Evolutionary conservation across 2,113 vertebrate species (phyloP).

Genomic region (Callionymus lyra): DNA sequence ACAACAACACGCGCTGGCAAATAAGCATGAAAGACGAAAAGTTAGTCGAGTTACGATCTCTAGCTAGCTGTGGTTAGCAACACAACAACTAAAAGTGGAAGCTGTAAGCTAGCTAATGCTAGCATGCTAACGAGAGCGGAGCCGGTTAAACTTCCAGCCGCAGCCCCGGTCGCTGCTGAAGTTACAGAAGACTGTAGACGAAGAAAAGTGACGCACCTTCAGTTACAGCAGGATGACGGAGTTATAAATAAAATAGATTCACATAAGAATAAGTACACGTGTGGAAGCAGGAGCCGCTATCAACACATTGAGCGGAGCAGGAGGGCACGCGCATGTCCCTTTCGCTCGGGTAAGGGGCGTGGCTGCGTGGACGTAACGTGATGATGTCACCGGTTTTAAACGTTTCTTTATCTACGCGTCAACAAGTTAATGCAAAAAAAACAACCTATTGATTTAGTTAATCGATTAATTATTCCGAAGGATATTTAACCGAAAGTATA

Average conservation of each 20-base stretch:
- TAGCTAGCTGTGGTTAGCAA: constrained; percentile 53
- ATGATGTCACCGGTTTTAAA: too few species aligned
- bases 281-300: constrained; percentile 53
- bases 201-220: constrained; percentile 6
- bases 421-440: too few species aligned
- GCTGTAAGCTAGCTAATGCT: constrained; percentile 39
- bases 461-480: background rate
- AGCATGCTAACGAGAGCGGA: constrained; percentile 39
- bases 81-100: constrained; percentile 56
- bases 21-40: too few species aligned
- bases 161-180: constrained; percentile 11
- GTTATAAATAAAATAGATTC: constrained; percentile 21
- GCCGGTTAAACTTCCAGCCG: constrained; percentile 52
- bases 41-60: constrained; percentile 14
- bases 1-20: too few species aligned
- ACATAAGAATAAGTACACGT: constrained; percentile 60
- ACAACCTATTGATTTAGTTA: too few species aligned
- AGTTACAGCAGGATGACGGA: constrained; percentile 14
- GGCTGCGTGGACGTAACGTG: background rate
- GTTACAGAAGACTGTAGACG: background rate
- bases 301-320: constrained; percentile 52
- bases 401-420: too few species aligned
- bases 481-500: too few species aligned
- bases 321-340: constrained; percentile 25
- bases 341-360: constrained; percentile 22